These are phyloP conservation scores for Dioctria linearis DNA, from an alignment of 2,888 invertebrate species.

Conservation along the genomic window DNA sequence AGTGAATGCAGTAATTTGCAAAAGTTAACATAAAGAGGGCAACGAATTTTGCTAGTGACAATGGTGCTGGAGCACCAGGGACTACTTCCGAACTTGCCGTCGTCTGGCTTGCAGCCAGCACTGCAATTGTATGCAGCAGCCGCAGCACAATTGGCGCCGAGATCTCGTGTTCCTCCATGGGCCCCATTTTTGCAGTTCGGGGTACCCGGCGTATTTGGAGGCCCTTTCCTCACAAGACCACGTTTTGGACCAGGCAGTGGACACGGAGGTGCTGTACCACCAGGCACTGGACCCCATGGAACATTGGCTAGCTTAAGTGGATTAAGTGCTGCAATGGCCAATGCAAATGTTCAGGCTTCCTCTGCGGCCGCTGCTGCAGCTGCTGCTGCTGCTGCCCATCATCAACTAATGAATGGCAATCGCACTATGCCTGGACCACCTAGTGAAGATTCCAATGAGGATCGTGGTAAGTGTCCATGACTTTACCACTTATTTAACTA, in stretches of 20 bases:
- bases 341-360: conserved; percentile 67
- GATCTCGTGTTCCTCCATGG: conserved; percentile 74
- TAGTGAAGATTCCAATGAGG: conserved; percentile 74
- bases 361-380: conserved; percentile 58
- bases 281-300: conserved; percentile 64
- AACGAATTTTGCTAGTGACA: conserved; percentile 59
- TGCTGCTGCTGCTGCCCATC: conserved; percentile 68
- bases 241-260: conserved; percentile 64
- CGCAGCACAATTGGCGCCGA: conserved; percentile 73
- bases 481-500: not conserved
- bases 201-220: conserved; percentile 71
- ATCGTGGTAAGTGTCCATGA: conserved; percentile 71
- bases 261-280: conserved; percentile 55
- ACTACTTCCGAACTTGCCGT: conserved; percentile 63
- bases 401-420: conserved; percentile 59
- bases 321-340: conserved; percentile 60
- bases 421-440: conserved; percentile 71
- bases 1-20: not conserved
- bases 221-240: conserved; percentile 64
- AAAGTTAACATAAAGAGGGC: conserved; percentile 17
- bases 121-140: conserved; percentile 81
- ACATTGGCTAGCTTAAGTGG: conserved; percentile 60
- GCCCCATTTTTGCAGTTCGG: conserved; percentile 75
- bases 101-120: conserved; percentile 77
- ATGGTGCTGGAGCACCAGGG: conserved; percentile 76